These are phyloP conservation scores for Pardalotus punctatus DNA, from an alignment of 2,113 vertebrate genomes.

Conservation along the genomic window DNA sequence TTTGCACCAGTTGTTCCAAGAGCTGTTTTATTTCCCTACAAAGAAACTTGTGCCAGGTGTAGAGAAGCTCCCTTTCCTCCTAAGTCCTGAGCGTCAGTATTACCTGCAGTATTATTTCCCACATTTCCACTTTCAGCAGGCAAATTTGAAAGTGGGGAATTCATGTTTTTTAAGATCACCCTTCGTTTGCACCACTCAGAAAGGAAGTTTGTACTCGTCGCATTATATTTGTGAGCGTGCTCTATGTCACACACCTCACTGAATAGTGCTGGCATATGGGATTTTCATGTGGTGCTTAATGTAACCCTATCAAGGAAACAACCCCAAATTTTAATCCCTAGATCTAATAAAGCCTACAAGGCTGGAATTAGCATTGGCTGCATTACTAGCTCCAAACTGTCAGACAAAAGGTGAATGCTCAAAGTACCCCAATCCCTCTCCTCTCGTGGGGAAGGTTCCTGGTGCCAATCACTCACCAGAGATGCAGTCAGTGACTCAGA, in stretches of 20 bases:
- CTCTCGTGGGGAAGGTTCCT: background rate
- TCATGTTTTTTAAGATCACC: background rate
- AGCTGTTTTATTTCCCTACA: background rate
- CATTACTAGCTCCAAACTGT: background rate
- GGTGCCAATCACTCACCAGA: background rate
- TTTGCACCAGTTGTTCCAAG: background rate
- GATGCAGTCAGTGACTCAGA: background rate
- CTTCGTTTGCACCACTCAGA: background rate
- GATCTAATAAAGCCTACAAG: rapidly evolving
- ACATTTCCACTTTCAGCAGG: background rate
- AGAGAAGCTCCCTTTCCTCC: background rate
- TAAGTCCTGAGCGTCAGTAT: background rate
- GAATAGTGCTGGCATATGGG: background rate
- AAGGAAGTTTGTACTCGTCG: background rate
- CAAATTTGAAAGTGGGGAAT: background rate
- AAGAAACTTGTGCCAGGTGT: background rate
- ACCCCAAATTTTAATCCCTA: background rate
- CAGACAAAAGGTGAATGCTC: background rate
- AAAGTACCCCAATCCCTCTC: background rate
- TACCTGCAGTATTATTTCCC: background rate
- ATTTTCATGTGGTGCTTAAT: background rate
- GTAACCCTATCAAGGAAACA: background rate
- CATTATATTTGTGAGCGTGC: background rate
- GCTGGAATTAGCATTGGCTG: background rate
- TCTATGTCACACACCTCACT: background rate